phyloP scores from a whole-genome alignment of 2,797 vertebrate genomes.

The Galago senegalensis region DNA sequence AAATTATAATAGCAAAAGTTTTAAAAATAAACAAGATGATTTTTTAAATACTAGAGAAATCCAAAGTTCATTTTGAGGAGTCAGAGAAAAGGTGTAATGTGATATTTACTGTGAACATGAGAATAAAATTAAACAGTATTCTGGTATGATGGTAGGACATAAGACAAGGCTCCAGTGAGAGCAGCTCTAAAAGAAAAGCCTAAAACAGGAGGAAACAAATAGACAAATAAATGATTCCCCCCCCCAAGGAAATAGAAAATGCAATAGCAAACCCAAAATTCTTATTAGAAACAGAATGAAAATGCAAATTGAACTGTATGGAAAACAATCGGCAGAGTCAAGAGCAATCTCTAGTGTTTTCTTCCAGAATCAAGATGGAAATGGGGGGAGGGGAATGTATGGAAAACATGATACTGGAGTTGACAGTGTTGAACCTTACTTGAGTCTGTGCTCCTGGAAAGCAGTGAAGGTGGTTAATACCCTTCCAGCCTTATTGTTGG shows the following conservation, averaged over 20 bases:
- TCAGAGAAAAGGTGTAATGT: background rate
- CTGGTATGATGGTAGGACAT: too few relatives aligned
- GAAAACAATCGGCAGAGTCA: background rate
- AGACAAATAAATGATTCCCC: background rate
- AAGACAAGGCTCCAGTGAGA: background rate
- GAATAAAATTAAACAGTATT: background rate
- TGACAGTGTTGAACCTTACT: background rate
- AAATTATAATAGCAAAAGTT: background rate
- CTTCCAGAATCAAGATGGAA: background rate
- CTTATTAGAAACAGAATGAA: background rate
- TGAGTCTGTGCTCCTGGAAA: background rate
- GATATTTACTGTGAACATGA: background rate
- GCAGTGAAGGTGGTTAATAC: background rate
- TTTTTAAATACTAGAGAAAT: background rate
- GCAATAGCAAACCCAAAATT: background rate
- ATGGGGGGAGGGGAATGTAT: background rate
- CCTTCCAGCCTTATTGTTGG: fast-evolving
- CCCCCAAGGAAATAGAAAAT: background rate
- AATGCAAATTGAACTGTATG: background rate
- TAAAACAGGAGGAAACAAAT: background rate
- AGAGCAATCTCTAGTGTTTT: background rate
- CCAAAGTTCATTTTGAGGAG: background rate
- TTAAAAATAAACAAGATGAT: background rate
- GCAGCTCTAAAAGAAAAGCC: background rate
- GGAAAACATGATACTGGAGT: background rate